phyloP scores from a whole-genome alignment of 2,113 vertebrate species.

The Pseudopodoces humilis region DNA sequence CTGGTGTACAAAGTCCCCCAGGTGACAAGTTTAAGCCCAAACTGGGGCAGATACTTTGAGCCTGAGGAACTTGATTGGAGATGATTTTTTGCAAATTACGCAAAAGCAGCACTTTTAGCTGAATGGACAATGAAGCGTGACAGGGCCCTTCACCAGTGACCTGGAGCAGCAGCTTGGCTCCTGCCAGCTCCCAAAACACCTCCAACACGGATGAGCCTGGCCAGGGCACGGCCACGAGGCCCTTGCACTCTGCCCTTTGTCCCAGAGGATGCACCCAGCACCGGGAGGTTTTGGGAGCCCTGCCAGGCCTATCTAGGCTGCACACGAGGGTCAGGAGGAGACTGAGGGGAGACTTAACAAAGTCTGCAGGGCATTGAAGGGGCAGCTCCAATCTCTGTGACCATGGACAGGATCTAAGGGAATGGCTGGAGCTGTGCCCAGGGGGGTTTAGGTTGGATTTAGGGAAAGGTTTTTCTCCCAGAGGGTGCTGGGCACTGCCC shows the following conservation, averaged over 20 bases:
- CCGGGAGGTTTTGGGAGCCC: neutral
- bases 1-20: neutral
- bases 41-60: neutral
- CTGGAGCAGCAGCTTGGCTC: neutral
- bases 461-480: neutral
- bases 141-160: neutral
- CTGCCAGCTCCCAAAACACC: neutral
- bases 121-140: neutral
- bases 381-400: neutral
- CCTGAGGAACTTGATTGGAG: accelerated
- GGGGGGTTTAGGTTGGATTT: accelerated
- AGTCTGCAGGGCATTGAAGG: neutral
- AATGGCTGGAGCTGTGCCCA: accelerated
- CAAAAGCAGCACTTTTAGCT: neutral
- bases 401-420: neutral
- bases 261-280: neutral
- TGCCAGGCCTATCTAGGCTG: neutral
- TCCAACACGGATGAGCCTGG: neutral
- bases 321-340: neutral
- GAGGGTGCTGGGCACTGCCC: neutral
- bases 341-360: too few relatives aligned
- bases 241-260: neutral
- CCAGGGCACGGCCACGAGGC: accelerated
- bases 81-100: neutral
- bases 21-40: neutral